Evolutionary conservation across 2,113 vertebrate species (phyloP).

Genomic region (Miniopterus natalensis): DNA sequence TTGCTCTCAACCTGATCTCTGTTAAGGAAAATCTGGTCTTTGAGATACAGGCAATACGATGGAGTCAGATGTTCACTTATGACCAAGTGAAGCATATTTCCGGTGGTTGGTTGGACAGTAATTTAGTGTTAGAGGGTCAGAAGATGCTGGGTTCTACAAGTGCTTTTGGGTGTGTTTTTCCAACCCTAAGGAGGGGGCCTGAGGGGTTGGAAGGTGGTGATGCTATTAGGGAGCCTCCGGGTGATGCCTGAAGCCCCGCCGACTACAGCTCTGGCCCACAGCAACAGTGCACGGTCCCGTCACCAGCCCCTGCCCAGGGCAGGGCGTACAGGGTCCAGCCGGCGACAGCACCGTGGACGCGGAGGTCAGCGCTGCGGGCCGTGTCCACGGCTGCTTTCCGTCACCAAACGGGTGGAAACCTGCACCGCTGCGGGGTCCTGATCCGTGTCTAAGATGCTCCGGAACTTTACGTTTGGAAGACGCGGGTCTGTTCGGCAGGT

Average conservation of each 20-base stretch:
- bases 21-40: neutral
- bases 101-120: neutral
- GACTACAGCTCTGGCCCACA: slow-evolving; percentile 78
- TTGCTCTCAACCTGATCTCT: neutral
- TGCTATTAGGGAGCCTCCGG: no score
- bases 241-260: slow-evolving; percentile 80
- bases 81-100: slow-evolving; percentile 18
- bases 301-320: slow-evolving; percentile 90
- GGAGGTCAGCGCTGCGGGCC: slow-evolving; percentile 81
- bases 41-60: no score
- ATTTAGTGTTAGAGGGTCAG: neutral
- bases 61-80: neutral
- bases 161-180: neutral
- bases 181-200: slow-evolving; percentile 68
- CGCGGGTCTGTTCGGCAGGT: slow-evolving; percentile 82
- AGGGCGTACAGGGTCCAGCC: slow-evolving; percentile 81
- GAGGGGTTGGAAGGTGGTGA: slow-evolving; percentile 77
- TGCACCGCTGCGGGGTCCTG: slow-evolving; percentile 85
- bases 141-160: neutral
- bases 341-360: slow-evolving; percentile 78
- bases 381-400: slow-evolving; percentile 83
- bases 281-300: slow-evolving; percentile 86
- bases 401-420: slow-evolving; percentile 86
- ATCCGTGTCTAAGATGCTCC: slow-evolving; percentile 69
- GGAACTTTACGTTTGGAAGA: slow-evolving; percentile 74